Evolutionary conservation across 1,140 invertebrate species (phyloP).

Genomic region (Argopecten irradians): DNA sequence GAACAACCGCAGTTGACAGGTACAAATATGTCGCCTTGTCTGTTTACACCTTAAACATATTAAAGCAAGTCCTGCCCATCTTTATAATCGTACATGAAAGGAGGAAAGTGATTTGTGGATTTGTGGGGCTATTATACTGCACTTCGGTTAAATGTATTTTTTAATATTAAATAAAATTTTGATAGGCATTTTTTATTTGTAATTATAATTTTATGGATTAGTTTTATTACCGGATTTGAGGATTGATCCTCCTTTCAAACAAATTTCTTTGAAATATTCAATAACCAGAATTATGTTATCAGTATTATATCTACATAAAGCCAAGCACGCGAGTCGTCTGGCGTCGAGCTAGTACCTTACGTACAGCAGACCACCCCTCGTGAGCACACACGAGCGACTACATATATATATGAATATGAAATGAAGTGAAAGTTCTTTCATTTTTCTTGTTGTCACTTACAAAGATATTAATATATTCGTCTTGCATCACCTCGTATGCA

Average conservation of each 20-base stretch:
- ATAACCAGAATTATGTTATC: not conserved
- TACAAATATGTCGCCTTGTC: not conserved
- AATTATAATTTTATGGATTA: not conserved
- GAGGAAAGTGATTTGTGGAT: not conserved
- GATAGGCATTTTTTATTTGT: not conserved
- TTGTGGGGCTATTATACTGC: not conserved
- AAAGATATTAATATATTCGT: not conserved
- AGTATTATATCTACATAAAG: constrained; percentile 10
- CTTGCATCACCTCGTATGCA: not conserved
- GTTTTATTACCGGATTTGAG: not conserved
- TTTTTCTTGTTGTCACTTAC: not conserved
- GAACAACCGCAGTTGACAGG: not conserved
- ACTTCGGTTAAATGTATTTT: not conserved
- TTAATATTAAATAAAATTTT: constrained; percentile 1
- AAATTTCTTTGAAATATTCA: constrained; percentile 13
- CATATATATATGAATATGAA: constrained; percentile 6
- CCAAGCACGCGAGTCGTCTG: not conserved
- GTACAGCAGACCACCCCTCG: not conserved
- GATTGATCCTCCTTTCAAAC: not conserved
- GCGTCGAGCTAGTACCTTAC: not conserved
- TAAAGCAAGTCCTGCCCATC: not conserved
- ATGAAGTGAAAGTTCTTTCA: not conserved
- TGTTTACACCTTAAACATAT: not conserved
- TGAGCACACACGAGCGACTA: not conserved
- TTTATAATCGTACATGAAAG: not conserved